Evolutionary conservation across 2,797 vertebrate genomes (phyloP).

Genomic region (Acomys russatus): DNA sequence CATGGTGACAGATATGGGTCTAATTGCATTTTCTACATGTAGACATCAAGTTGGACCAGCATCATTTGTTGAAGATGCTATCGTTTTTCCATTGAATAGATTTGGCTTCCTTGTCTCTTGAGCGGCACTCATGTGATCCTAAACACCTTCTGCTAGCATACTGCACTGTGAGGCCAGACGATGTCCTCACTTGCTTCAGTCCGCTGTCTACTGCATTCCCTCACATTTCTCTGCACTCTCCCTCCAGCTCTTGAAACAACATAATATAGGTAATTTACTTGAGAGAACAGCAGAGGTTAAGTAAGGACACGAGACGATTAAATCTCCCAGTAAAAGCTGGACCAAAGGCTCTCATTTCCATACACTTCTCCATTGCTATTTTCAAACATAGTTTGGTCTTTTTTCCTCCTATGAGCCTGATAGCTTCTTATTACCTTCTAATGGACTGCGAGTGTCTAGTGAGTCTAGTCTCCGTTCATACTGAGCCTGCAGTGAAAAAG

Average conservation of each 20-base stretch:
- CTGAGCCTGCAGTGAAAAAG: conserved; percentile 31
- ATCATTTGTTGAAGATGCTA: no score
- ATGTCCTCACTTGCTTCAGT: neutral
- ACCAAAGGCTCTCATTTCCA: conserved; percentile 23
- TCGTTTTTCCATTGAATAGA: no score
- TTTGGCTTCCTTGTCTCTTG: no score
- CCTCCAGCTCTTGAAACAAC: neutral
- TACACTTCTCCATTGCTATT: neutral
- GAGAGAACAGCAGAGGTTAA: conserved; percentile 46
- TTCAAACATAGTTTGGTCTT: conserved; percentile 38
- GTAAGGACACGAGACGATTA: conserved; percentile 59
- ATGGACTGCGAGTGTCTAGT: conserved; percentile 50
- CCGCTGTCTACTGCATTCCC: neutral
- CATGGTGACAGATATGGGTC: no score
- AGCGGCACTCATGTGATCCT: no score
- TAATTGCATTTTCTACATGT: no score
- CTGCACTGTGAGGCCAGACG: neutral
- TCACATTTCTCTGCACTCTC: neutral
- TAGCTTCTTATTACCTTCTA: conserved; percentile 64
- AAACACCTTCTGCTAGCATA: neutral
- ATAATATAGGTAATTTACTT: conserved; percentile 41
- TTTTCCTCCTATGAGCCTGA: neutral
- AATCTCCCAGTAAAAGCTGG: neutral
- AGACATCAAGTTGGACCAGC: no score
- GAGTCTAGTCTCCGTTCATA: conserved; percentile 34